A percentile compares a stretch with the other conserved stretches of the same genome.
Evolutionary conservation across 2,888 invertebrate species (phyloP).

Genomic region (Chelonus formosanus): DNA sequence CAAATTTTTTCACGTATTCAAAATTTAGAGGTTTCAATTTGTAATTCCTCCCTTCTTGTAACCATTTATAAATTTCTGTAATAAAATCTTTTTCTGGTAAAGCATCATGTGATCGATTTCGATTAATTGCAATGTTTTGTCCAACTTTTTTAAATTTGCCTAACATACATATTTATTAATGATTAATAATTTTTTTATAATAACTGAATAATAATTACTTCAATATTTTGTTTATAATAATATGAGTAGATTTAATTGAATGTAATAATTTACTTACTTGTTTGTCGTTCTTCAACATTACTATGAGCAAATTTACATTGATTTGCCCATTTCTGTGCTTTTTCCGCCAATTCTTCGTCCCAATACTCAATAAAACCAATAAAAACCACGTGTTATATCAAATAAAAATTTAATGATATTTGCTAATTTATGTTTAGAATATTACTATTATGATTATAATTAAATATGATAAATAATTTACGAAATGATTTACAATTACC

Average conservation of each 20-base stretch:
- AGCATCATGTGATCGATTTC: constrained; percentile 50
- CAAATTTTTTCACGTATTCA: constrained; percentile 49
- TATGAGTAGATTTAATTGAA: no score
- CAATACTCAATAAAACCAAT: constrained; percentile 55
- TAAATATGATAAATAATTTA: no score
- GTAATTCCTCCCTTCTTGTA: constrained; percentile 55
- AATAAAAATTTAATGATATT: no score
- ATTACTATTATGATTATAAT: no score
- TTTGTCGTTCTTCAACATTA: constrained; percentile 37
- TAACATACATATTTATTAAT: constrained; percentile 37
- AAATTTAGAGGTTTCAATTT: constrained; percentile 37
- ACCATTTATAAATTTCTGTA: constrained; percentile 57
- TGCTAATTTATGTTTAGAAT: no score
- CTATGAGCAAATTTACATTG: constrained; percentile 68
- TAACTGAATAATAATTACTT: no score
- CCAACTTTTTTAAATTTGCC: constrained; percentile 62
- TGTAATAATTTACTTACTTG: constrained; percentile 20
- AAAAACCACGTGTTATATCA: no score
- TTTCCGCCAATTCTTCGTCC: constrained; percentile 67
- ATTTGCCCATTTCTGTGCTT: constrained; percentile 67
- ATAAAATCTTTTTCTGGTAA: constrained; percentile 50
- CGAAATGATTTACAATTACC: no score
- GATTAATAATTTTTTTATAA: background rate
- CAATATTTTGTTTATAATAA: no score
- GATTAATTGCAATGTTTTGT: constrained; percentile 62